Evolutionary conservation across 2,113 vertebrate species (phyloP).

Genomic region (Mirza zaza): DNA sequence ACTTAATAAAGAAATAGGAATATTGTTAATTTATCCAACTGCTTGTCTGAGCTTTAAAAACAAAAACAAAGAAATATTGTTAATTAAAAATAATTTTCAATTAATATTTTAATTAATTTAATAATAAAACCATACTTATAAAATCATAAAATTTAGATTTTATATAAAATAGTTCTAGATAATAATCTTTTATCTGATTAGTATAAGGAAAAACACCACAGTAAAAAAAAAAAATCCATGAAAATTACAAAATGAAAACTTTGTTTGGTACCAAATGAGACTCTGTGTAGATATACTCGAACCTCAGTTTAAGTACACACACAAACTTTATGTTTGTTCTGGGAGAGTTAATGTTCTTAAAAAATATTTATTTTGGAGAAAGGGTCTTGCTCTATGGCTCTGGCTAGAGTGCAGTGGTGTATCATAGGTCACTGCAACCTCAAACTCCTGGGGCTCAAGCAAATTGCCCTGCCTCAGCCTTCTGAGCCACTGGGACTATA

Average conservation of each 20-base stretch:
- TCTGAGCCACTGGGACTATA: neutral
- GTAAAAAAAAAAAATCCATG: conserved; percentile 6
- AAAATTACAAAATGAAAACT: neutral
- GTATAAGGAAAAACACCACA: neutral
- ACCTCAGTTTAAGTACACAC: neutral
- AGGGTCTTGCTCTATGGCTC: no score
- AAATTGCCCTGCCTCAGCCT: neutral
- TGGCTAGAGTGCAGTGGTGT: no score
- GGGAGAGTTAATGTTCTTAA: neutral
- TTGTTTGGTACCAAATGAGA: neutral
- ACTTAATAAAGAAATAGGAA: conserved; percentile 19
- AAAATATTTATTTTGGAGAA: neutral
- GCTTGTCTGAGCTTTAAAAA: no score
- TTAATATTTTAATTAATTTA: neutral
- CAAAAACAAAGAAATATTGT: neutral
- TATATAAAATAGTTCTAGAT: conserved; percentile 2
- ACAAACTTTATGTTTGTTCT: neutral
- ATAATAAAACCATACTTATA: neutral
- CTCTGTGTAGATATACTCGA: neutral
- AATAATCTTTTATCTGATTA: neutral
- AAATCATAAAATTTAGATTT: conserved; percentile 40
- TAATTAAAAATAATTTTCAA: neutral
- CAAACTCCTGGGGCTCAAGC: neutral
- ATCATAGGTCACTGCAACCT: neutral
- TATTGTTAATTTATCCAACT: no score